Evolutionary conservation across 2,113 vertebrate genomes (phyloP).

Genomic region (Cynoglossus semilaevis): DNA sequence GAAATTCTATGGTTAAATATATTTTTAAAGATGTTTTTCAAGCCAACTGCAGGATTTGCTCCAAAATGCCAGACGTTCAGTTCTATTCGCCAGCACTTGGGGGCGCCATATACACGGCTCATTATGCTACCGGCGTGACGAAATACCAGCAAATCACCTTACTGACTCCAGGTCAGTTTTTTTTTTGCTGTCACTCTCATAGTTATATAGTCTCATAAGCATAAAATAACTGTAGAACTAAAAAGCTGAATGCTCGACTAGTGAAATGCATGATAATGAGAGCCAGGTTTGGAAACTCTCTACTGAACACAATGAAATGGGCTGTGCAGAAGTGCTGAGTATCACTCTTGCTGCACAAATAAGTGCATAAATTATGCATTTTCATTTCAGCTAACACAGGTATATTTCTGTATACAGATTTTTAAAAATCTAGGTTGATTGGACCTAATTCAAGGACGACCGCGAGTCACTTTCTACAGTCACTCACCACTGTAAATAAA

Average conservation of each 20-base stretch:
- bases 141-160: slow-evolving; percentile 3
- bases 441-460: slow-evolving; percentile 42
- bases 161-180: slow-evolving; percentile 26
- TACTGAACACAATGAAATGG: slow-evolving; percentile 13
- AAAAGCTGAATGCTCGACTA: slow-evolving; percentile 18
- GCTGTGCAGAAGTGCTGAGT: slow-evolving; percentile 7
- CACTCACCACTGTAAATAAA: slow-evolving; percentile 40
- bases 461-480: slow-evolving; percentile 36
- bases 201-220: slow-evolving; percentile 12
- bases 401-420: too few relatives aligned
- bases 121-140: slow-evolving; percentile 15
- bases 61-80: slow-evolving; percentile 1
- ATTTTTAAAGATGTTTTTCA: slow-evolving; percentile 14
- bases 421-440: background rate
- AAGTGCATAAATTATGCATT: too few relatives aligned
- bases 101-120: slow-evolving; percentile 42
- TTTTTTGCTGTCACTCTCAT: slow-evolving; percentile 21
- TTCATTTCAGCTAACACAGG: too few relatives aligned
- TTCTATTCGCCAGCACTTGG: slow-evolving; percentile 45
- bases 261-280: slow-evolving; percentile 6
- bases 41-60: slow-evolving; percentile 3
- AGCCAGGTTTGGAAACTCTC: background rate
- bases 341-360: too few relatives aligned
- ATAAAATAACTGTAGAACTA: slow-evolving; percentile 13
- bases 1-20: slow-evolving; percentile 30